Evolutionary conservation across 2,797 vertebrate species (phyloP).

Genomic region (Sciaenops ocellatus): DNA sequence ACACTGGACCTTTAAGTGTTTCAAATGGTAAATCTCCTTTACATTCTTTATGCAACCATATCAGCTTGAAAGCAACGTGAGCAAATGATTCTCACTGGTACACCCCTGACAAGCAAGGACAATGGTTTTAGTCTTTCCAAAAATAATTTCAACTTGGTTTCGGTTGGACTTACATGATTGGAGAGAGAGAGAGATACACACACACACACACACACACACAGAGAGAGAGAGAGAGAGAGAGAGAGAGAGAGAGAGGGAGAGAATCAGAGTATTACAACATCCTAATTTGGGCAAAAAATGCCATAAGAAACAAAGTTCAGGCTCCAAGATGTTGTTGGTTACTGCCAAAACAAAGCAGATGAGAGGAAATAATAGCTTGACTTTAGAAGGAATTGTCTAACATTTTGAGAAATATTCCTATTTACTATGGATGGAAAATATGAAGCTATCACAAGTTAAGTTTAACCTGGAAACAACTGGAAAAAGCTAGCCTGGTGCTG

Average conservation of each 20-base stretch:
- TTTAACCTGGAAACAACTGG: background rate
- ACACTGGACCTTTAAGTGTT: background rate
- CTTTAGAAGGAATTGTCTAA: background rate
- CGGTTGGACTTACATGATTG: background rate
- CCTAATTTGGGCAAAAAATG: background rate
- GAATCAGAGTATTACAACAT: background rate
- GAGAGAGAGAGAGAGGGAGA: background rate
- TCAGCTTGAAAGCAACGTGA: background rate
- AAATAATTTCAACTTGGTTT: slow-evolving; percentile 13
- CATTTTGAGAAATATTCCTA: background rate
- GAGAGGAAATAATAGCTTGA: background rate
- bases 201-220: too few species aligned
- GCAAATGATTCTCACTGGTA: too few species aligned
- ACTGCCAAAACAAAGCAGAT: background rate
- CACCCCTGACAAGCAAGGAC: background rate
- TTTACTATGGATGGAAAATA: background rate
- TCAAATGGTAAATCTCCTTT: background rate
- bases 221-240: background rate
- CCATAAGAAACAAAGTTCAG: slow-evolving; percentile 28
- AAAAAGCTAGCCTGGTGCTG: background rate
- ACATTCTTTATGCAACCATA: background rate
- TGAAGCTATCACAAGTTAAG: background rate
- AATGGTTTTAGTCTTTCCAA: slow-evolving; percentile 9
- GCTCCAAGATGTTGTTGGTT: slow-evolving; percentile 5
- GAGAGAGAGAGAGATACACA: background rate